phyloP scores from a whole-genome alignment of 1,140 invertebrate species.

The Eriosoma lanigerum region DNA sequence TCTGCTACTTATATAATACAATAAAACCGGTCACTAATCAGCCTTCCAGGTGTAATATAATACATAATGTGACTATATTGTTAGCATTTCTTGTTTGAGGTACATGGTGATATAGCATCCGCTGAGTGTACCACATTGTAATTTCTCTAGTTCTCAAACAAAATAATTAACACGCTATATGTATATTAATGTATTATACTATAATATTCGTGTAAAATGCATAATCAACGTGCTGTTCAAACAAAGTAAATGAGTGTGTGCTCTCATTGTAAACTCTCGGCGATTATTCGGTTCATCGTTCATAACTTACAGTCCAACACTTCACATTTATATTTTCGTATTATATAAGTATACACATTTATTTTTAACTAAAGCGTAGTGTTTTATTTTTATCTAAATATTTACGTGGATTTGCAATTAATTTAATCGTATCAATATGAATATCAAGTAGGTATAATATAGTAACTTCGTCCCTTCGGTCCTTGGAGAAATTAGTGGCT shows the following conservation, averaged over 20 bases:
- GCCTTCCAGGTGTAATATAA: too few relatives aligned
- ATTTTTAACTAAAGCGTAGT: neutral
- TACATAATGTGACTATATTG: neutral
- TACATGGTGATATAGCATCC: neutral
- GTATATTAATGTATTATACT: too few relatives aligned
- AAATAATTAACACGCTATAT: neutral
- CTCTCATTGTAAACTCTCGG: constrained; percentile 15
- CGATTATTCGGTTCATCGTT: constrained; percentile 12
- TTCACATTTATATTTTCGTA: neutral
- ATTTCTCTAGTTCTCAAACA: neutral
- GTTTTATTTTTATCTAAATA: too few relatives aligned
- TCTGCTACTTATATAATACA: too few relatives aligned
- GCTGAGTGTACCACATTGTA: neutral
- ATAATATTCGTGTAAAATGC: constrained; percentile 15
- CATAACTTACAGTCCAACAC: neutral
- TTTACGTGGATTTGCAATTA: neutral
- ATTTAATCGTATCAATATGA: too few relatives aligned
- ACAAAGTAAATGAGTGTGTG: constrained; percentile 7
- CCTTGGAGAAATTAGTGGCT: too few relatives aligned
- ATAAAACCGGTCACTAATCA: too few relatives aligned
- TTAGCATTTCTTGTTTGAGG: neutral
- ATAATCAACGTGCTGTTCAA: constrained; percentile 12
- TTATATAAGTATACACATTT: too few relatives aligned
- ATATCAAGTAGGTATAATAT: too few relatives aligned
- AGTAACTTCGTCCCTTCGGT: too few relatives aligned